Evolutionary conservation across 1,140 invertebrate genomes (phyloP), one percentile per base, ranked within the genome.

Genomic region (Physella acuta): DNA sequence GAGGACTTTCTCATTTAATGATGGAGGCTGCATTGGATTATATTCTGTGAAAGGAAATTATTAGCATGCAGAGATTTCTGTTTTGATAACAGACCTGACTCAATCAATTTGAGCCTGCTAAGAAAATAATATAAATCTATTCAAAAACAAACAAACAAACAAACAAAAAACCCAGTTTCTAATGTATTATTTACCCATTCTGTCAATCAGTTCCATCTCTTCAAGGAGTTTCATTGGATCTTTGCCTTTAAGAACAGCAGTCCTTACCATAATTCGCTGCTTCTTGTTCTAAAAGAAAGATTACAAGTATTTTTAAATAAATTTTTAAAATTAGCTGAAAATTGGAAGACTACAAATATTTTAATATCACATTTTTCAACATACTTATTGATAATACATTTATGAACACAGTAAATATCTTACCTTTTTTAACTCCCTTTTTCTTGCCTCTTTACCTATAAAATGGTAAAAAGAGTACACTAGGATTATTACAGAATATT

Each of bases 241-340:
- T 89, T 98, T 98, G 81, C 95, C 95, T 88, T 98, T 98, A 0
- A 98, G 87, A n/a, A 98, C 96, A 65, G 95, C 94, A 68, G 94
- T 93, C 78, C 96, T 86, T 2, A 98, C 97, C 87, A 97, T 90
- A 86, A 97, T 93, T 59, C 96, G 88, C 83, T 98, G 96, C 77
- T 94, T 92, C 83, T 98, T 98, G 85, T 98, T 98, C 87, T 86
- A n/a, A n/a, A n/a, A n/a, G n/a, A n/a, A n/a, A n/a, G n/a, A n/a
- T n/a, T n/a, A n/a, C n/a, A n/a, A n/a, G n/a, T n/a, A n/a, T n/a
- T n/a, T n/a, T n/a, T n/a, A n/a, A n/a, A n/a, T n/a, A n/a, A n/a
- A n/a, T n/a, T n/a, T n/a, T n/a, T n/a, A n/a, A n/a, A n/a, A n/a
- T n/a, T n/a, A n/a, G n/a, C n/a, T n/a, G n/a, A n/a, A n/a, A n/a